phyloP scores from a whole-genome alignment of 2,113 vertebrate genomes.

The Catharus minimus region DNA sequence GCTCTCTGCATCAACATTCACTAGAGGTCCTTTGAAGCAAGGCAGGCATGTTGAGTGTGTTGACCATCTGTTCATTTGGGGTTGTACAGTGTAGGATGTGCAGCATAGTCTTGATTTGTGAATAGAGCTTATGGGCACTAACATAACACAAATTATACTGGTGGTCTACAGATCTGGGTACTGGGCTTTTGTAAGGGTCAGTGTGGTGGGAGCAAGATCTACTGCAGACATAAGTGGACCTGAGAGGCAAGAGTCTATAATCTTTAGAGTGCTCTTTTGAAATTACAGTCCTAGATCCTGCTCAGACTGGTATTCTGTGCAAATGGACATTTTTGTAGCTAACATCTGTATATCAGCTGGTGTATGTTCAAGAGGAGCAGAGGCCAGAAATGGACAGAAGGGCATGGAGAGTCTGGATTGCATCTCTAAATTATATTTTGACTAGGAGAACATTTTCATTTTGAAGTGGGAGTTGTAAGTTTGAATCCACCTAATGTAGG shows the following conservation, averaged over 20 bases:
- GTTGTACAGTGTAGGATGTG: neutral
- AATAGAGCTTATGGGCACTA: neutral
- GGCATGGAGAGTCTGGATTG: neutral
- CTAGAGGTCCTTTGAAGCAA: neutral
- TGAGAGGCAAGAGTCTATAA: neutral
- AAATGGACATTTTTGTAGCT: neutral
- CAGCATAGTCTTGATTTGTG: neutral
- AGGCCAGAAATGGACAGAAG: neutral
- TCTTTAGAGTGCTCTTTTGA: neutral
- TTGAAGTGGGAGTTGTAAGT: neutral
- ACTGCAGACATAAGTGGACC: neutral
- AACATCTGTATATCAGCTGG: neutral
- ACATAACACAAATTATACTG: neutral
- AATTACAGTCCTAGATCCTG: neutral
- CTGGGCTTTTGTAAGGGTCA: neutral
- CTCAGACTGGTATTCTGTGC: neutral
- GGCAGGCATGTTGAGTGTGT: accelerated
- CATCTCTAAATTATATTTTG: neutral
- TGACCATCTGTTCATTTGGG: neutral
- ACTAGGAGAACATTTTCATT: neutral
- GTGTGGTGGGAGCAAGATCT: neutral
- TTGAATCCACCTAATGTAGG: neutral
- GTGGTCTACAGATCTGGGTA: neutral
- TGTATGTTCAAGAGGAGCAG: neutral
- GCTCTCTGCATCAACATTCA: neutral